Evolutionary conservation across 2,797 vertebrate genomes (phyloP).

Genomic region (Sebastes iracundus): DNA sequence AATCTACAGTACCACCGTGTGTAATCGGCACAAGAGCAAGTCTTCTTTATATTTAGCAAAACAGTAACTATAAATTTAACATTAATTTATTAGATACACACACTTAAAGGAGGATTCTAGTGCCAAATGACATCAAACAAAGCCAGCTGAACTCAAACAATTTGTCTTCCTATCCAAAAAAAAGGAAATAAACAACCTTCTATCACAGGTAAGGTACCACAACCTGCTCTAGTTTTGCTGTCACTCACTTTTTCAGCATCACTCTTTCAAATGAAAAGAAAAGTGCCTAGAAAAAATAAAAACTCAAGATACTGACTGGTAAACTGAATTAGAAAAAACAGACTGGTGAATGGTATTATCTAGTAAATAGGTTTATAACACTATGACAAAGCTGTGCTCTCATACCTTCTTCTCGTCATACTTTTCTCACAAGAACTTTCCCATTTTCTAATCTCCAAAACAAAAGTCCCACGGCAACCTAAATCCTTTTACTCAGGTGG

Average conservation of each 20-base stretch:
- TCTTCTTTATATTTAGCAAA: not conserved
- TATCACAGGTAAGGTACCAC: not conserved
- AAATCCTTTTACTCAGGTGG: constrained; percentile 61
- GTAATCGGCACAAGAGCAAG: not conserved
- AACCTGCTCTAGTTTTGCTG: not conserved
- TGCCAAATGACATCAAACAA: not conserved
- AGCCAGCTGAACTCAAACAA: not conserved
- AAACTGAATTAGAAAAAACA: not conserved
- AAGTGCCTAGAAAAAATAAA: not conserved
- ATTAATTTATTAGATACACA: not conserved
- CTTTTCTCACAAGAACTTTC: constrained; percentile 22
- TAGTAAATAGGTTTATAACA: not conserved
- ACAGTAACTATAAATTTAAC: not conserved
- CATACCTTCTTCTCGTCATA: not conserved
- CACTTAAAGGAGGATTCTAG: not conserved
- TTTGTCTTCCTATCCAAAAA: not conserved
- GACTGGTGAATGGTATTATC: not conserved
- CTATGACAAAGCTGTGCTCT: not conserved
- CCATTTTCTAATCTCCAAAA: constrained; percentile 28
- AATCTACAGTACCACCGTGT: not conserved
- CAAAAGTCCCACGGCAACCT: constrained; percentile 37
- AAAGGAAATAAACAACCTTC: not conserved
- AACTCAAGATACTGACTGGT: not conserved
- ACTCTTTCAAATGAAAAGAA: not conserved
- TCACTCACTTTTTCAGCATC: not conserved